Conservation (phyloP, 2,797 vertebrate genomes). For the Betta splendens region DNA sequence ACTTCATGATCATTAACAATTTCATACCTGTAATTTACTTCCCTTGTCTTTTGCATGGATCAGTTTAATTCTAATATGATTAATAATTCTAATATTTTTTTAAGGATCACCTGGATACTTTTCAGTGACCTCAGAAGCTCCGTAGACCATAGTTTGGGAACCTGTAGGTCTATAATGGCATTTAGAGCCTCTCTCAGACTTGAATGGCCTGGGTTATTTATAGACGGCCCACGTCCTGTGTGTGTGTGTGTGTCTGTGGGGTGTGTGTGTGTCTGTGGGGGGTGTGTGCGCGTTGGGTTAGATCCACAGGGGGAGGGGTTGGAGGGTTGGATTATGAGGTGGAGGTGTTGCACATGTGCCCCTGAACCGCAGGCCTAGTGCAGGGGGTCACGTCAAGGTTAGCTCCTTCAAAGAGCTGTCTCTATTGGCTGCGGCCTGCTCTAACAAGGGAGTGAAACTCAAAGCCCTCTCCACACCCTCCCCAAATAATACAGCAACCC, state of each 20-base stretch:
- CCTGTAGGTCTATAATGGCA: conserved; percentile 45
- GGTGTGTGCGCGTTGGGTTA: conserved; percentile 37
- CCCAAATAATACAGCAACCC: conserved; percentile 53
- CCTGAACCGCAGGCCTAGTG: conserved; percentile 64
- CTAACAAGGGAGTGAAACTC: conserved; percentile 74
- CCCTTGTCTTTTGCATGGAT: not conserved
- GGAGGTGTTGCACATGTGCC: conserved; percentile 54
- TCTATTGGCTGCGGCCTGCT: conserved; percentile 68
- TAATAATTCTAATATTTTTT: not conserved
- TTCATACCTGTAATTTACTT: not conserved
- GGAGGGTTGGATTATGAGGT: conserved; percentile 2
- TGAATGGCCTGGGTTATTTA: conserved; percentile 73
- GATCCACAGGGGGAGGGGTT: conserved; percentile 28
- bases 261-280: conserved; percentile 21
- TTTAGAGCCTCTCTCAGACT: conserved; percentile 55
- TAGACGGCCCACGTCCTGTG: conserved; percentile 54
- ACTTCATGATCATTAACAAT: conserved; percentile 18
- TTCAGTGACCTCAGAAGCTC: conserved; percentile 14
- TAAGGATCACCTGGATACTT: conserved; percentile 5
- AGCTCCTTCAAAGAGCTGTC: conserved; percentile 67
- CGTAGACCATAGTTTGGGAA: conserved; percentile 30
- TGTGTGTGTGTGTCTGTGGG: conserved; percentile 1
- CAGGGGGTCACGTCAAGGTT: conserved; percentile 78
- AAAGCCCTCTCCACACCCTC: conserved; percentile 56
- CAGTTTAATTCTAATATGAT: no score